phyloP scores from a whole-genome alignment of 2,888 invertebrate genomes.

The Podabrus alpinus region DNA sequence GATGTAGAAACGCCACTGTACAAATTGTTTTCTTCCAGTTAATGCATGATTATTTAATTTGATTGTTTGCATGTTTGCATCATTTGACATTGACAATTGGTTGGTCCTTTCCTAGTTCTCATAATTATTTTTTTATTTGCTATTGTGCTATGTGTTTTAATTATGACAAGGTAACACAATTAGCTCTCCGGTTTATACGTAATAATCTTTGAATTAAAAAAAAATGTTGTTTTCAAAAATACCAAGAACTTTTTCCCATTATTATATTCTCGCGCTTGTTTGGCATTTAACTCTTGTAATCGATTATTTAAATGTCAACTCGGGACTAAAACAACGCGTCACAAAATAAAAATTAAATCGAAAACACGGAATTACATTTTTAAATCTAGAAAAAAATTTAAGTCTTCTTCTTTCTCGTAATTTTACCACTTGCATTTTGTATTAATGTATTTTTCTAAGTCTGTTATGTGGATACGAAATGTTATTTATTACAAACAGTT shows the following conservation, averaged over 20 bases:
- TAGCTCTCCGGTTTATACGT: background rate
- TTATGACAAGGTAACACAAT: conserved; percentile 1
- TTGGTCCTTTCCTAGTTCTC: background rate
- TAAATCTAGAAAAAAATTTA: too few species aligned
- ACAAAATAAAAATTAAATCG: background rate
- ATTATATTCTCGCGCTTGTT: background rate
- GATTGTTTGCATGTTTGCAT: conserved; percentile 44
- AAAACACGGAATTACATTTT: background rate
- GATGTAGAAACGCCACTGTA: conserved; percentile 44
- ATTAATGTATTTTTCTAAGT: too few species aligned
- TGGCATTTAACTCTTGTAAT: background rate
- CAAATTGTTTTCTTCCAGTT: conserved; percentile 15
- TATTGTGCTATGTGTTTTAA: background rate
- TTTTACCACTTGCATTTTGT: too few species aligned
- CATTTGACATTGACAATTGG: conserved; percentile 51
- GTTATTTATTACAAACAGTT: too few species aligned
- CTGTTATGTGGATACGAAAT: too few species aligned
- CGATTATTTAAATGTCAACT: background rate
- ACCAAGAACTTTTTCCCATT: background rate
- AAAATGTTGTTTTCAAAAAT: background rate
- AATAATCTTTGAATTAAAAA: background rate
- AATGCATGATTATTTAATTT: conserved; percentile 11
- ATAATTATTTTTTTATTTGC: conserved; percentile 1
- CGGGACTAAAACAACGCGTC: background rate
- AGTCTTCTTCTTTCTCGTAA: too few species aligned